These are phyloP conservation scores for Platalea minor DNA, from an alignment of 2,797 vertebrate genomes.

Conservation along the genomic window DNA sequence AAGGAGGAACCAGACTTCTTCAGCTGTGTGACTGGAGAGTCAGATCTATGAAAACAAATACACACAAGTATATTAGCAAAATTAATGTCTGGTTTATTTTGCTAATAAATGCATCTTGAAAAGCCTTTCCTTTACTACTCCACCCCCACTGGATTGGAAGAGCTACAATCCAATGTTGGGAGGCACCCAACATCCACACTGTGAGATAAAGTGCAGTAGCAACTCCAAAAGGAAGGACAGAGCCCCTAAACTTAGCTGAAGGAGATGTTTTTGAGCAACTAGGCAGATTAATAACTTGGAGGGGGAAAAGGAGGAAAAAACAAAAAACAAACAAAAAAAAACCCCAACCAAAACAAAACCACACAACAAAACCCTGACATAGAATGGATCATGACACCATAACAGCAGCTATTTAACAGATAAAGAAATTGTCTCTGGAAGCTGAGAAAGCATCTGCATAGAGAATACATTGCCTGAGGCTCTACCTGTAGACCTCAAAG, in stretches of 20 bases:
- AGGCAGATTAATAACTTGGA: neutral
- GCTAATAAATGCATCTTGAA: neutral
- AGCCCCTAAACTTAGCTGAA: neutral
- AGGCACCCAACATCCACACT: neutral
- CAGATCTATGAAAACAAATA: neutral
- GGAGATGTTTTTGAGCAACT: neutral
- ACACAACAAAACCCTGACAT: neutral
- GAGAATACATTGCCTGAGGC: neutral
- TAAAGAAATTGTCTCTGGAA: neutral
- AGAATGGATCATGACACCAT: neutral
- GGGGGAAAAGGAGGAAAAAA: neutral
- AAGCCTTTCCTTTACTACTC: neutral
- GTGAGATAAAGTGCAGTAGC: neutral
- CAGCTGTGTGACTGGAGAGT: neutral
- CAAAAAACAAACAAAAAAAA: too few relatives aligned
- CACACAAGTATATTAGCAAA: neutral
- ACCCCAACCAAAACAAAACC: too few relatives aligned
- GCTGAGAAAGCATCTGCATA: neutral
- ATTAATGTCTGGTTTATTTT: neutral
- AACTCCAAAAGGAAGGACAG: neutral
- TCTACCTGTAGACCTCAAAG: neutral
- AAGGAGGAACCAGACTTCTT: neutral
- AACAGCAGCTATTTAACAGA: neutral
- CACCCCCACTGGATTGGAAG: neutral
- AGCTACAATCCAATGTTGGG: neutral